phyloP scores from a whole-genome alignment of 2,113 vertebrate genomes.

The Rousettus leschenaultii region DNA sequence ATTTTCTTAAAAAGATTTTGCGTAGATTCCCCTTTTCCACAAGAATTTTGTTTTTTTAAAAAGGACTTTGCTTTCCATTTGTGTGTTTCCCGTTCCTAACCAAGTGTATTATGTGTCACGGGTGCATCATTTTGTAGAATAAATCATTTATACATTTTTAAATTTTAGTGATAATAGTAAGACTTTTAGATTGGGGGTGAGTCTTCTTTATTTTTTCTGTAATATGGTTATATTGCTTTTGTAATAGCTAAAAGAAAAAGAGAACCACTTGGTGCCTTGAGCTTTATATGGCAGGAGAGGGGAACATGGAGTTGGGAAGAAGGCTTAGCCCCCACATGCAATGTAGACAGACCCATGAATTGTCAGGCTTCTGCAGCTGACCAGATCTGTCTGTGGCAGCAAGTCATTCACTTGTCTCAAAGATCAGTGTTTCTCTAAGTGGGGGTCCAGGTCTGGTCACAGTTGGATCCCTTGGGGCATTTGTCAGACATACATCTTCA shows the following conservation, averaged over 20 bases:
- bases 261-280: not conserved
- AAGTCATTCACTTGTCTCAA: not conserved
- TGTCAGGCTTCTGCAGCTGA: not conserved
- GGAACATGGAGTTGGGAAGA: not conserved
- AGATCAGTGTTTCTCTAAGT: not conserved
- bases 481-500: not conserved
- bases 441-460: not conserved
- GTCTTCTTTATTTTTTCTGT: not conserved
- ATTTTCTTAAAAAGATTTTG: not conserved
- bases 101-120: not conserved
- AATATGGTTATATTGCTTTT: not conserved
- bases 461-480: no score
- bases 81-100: not conserved
- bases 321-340: rapidly evolving
- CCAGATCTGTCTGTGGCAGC: not conserved
- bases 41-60: not conserved
- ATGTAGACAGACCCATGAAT: not conserved
- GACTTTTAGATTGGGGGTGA: not conserved
- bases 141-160: not conserved
- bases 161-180: not conserved
- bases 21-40: not conserved
- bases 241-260: not conserved
- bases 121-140: not conserved
- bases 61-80: not conserved
- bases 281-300: not conserved